Base-by-base conservation (phyloP, 2,113 vertebrate species). In the Tauraco erythrolophus region DNA sequence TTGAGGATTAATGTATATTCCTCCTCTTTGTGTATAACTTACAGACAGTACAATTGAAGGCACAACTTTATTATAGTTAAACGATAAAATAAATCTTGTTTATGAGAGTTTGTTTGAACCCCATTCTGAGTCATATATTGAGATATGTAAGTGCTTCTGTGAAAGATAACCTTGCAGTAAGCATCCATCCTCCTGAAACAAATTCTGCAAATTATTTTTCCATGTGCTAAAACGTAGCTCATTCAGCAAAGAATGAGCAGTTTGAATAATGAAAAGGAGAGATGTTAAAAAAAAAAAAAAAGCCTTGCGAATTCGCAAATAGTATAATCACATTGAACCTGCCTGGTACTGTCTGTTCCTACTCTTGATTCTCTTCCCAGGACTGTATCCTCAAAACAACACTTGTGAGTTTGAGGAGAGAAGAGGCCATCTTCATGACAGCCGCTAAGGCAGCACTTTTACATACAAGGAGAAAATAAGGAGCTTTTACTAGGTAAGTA, bases 31-130 rank as follows among this genome's bases (percentile, higher is more conserved):
- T 74, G 11, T 64, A 56, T 27, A 33, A 77, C 53, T 65, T 80
- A 76, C 71, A 84, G 89, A 79, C 57, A 90, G 62, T 70, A 89
- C 68, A 69, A 84, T 69, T 84, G 72, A 92, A 92, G 31, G 35
- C 66, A 82, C 41, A 89, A 57, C 46, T 92, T 91, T 45, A 92
- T 90, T 87, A 64, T 43, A 82, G 30, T 62, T 88, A 70, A 93
- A 76, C 14, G 45, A 43, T 48, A 89, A 92, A 96, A 94, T 95
- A 79, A 82, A 92, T 96, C 86, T 84, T 86, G 33, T 78, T 90
- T 92, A 92, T 85, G 53, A 83, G 80, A 95, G 66, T 89, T 96
- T 90, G 22, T 46, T 92, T 92, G 83, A 95, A 94, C 70, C 30
- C 50, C 33, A n/a, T 84, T 90, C 88, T 74, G n/a, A 90, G 50